Evolutionary conservation across 1,140 invertebrate genomes (phyloP).

Genomic region (Saccostrea cuccullata): DNA sequence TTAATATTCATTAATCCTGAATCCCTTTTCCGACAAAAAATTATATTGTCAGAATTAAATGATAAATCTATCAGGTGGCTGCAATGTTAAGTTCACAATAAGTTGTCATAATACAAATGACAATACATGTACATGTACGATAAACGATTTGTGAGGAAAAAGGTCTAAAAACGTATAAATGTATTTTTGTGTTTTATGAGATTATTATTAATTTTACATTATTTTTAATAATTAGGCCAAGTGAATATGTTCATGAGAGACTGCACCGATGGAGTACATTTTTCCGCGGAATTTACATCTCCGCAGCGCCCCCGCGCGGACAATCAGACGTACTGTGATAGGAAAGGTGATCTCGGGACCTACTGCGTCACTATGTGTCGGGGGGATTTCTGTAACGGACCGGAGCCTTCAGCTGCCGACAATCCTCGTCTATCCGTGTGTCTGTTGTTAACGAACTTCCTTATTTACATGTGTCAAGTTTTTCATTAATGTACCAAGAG

Average conservation of each 20-base stretch:
- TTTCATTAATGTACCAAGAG: neutral
- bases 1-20: too few relatives aligned
- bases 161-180: too few relatives aligned
- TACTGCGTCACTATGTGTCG: neutral
- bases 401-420: neutral
- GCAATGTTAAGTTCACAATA: too few relatives aligned
- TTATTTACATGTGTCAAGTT: neutral
- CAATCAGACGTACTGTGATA: conserved; percentile 8
- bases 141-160: too few relatives aligned
- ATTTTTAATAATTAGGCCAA: neutral
- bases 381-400: neutral
- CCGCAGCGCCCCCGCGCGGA: neutral
- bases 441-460: neutral
- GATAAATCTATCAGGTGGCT: too few relatives aligned
- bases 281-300: neutral
- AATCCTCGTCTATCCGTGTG: neutral
- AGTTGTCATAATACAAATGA: too few relatives aligned
- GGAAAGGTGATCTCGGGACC: neutral
- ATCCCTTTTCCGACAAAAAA: too few relatives aligned
- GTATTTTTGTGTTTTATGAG: too few relatives aligned
- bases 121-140: too few relatives aligned
- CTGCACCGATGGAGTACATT: neutral
- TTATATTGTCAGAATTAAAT: too few relatives aligned
- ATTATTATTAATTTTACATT: neutral
- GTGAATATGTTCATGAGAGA: conserved; percentile 1